These are phyloP conservation scores for Mesorhabditis belari DNA, from an alignment of 2,888 invertebrate genomes.

Conservation along the genomic window DNA sequence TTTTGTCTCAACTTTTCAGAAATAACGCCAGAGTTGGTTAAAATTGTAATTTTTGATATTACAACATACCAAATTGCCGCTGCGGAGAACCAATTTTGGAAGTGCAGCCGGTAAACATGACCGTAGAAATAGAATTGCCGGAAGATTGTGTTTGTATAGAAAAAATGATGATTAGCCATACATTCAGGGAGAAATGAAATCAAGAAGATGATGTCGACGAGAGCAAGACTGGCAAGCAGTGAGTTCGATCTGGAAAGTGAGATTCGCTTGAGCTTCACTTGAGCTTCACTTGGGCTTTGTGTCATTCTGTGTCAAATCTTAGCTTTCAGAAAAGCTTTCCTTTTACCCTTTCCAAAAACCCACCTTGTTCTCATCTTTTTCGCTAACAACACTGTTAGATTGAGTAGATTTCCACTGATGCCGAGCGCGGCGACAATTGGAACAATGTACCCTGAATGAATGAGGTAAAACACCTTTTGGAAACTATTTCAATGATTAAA, in stretches of 20 bases:
- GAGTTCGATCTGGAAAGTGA: conserved; percentile 23
- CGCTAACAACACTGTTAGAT: background rate
- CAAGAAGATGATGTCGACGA: conserved; percentile 32
- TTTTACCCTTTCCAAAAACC: background rate
- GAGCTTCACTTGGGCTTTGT: too few relatives aligned
- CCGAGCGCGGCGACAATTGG: background rate
- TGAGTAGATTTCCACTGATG: background rate
- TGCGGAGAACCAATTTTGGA: conserved; percentile 38
- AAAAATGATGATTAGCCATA: conserved; percentile 27
- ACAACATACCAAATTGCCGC: conserved; percentile 32
- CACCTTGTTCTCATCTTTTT: background rate
- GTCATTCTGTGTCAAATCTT: too few relatives aligned
- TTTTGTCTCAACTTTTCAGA: too few relatives aligned
- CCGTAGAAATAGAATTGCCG: conserved; percentile 21
- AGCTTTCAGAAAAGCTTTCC: too few relatives aligned
- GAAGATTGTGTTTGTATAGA: conserved; percentile 16
- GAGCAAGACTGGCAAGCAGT: conserved; percentile 21
- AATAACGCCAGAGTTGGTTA: too few relatives aligned
- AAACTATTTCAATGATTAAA: too few relatives aligned
- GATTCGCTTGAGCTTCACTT: too few relatives aligned
- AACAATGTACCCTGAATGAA: background rate
- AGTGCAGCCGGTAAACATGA: conserved; percentile 20
- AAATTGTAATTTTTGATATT: too few relatives aligned
- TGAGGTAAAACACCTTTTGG: too few relatives aligned
- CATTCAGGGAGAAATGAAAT: conserved; percentile 28